Percentiles rank a stretch among this genome's conserved stretches.
Evolutionary conservation across 2,797 vertebrate genomes (phyloP).

Genomic region (Columba guinea): DNA sequence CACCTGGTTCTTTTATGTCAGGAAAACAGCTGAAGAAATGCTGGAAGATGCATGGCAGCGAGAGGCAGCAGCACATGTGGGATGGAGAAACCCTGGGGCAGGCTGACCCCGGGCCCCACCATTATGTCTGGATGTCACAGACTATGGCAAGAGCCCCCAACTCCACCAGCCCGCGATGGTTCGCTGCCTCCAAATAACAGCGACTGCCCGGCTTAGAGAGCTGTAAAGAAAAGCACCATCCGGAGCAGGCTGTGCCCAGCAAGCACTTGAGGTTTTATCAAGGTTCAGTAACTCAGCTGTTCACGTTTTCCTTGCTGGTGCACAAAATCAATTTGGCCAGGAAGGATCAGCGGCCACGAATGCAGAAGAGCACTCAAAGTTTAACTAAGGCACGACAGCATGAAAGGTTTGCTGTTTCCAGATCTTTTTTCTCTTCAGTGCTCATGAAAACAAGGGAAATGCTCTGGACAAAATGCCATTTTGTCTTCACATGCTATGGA

Average conservation of each 20-base stretch:
- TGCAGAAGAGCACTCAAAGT: background rate
- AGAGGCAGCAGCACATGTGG: background rate
- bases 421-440: background rate
- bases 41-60: background rate
- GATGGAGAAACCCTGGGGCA: background rate
- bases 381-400: background rate
- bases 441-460: background rate
- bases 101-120: background rate
- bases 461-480: background rate
- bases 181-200: background rate
- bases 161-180: background rate
- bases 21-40: background rate
- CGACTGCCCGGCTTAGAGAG: background rate
- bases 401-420: background rate
- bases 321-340: background rate
- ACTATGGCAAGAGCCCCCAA: background rate
- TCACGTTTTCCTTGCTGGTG: background rate
- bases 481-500: fast-evolving
- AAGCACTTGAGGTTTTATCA: background rate
- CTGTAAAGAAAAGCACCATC: background rate
- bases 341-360: background rate
- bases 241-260: background rate
- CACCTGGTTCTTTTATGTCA: background rate
- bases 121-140: background rate
- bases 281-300: background rate